Evolutionary conservation across 2,888 invertebrate species (phyloP).

Genomic region (Platycnemis pennipes): DNA sequence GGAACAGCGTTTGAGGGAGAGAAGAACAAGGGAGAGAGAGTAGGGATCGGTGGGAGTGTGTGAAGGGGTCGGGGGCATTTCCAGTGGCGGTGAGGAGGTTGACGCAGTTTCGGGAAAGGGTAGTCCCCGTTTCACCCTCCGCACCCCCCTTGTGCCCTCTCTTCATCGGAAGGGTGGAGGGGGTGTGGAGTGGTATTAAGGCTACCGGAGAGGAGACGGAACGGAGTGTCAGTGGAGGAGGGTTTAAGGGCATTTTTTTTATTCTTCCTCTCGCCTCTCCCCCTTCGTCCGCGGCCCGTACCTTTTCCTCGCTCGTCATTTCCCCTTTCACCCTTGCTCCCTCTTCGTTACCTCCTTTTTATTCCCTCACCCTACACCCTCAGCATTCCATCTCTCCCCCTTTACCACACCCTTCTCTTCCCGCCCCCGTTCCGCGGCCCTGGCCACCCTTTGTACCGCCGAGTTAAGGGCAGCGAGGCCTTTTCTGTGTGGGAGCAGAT

Average conservation of each 20-base stretch:
- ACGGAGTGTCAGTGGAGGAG: not conserved
- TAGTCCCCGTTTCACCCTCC: not conserved
- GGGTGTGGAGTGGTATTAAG: not conserved
- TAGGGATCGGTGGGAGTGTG: not conserved
- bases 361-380: too few species aligned
- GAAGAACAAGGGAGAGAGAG: not conserved
- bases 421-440: not conserved
- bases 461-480: conserved; percentile 28
- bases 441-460: conserved; percentile 49
- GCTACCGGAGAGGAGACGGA: not conserved
- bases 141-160: not conserved
- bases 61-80: not conserved
- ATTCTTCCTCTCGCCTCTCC: not conserved
- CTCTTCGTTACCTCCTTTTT: too few species aligned
- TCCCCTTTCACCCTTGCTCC: not conserved
- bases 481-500: conserved; percentile 56
- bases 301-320: not conserved
- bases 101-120: not conserved
- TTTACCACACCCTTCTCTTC: not conserved
- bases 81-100: not conserved
- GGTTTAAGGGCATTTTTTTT: not conserved
- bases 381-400: not conserved
- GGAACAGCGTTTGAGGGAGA: not conserved
- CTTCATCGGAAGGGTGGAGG: not conserved
- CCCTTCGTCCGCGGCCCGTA: not conserved